Base-by-base conservation (phyloP, 2,797 vertebrate species). In the Vipera ursinii region DNA sequence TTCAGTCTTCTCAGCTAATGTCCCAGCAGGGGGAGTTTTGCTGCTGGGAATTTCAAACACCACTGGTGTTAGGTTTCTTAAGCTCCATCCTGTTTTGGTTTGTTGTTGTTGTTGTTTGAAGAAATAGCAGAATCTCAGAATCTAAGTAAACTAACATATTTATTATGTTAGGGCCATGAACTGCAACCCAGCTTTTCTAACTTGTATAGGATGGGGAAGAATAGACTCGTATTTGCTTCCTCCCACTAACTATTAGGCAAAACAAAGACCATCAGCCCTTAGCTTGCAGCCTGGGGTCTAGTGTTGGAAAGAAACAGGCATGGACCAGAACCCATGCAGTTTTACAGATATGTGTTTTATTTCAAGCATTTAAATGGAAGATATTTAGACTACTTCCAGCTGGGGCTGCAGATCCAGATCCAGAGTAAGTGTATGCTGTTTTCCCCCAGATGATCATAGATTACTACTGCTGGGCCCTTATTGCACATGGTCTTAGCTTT, bases 1-100 rank as follows among this genome's bases (percentile, higher is more conserved):
- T 28, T 60, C n/a, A 85, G 61, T 48, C 51, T 89, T 89, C 32
- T 55, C 73, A 57, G 13, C 61, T 61, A 87, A 90, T 9, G 26
- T 89, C 78, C 88, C 88, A 89, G 88, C 82, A 86, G 88, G 89
- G 53, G 60, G 60, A 86, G 88, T 57, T 55, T 22, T 90, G 73
- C 73, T 85, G 87, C 53, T 92, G 87, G 69, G 91, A 44, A 85
- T 89, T 63, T 85, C 73, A 92, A 89, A 89, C 86, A 89, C 82
- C 82, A 73, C 38, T 57, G 53, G 78, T 90, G 86, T 86, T 89
- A n/a, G 63, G 61, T 90, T 90, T 57, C 88, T 86, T 89, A 63
- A 92, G 10, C 32, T 89, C 73, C 91, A 85, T 89, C 87, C 88
- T 89, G 88, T n/a, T 57, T n/a, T 38, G 38, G 38, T 73, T 63